A percentile compares a stretch with the other conserved stretches of the same genome.
phyloP scores from a whole-genome alignment of 2,113 vertebrate species.

The Triplophysa tibetana region DNA sequence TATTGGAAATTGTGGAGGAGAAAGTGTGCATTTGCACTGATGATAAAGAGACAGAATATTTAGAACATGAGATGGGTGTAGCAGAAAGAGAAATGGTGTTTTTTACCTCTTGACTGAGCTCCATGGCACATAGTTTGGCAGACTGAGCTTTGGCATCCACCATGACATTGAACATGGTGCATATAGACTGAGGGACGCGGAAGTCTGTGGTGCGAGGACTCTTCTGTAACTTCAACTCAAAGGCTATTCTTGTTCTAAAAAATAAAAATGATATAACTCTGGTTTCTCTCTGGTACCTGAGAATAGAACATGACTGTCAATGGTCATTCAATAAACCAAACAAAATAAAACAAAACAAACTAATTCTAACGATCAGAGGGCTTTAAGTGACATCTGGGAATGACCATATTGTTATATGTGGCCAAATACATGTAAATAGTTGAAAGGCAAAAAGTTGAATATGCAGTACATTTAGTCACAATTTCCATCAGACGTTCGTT shows the following conservation, averaged over 20 bases:
- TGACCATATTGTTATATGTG: no score
- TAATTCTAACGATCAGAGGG: no score
- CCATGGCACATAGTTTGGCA: conserved; percentile 97
- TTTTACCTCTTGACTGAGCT: conserved; percentile 96
- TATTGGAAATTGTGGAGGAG: background rate
- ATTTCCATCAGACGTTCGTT: background rate
- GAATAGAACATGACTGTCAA: no score
- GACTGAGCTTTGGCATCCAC: conserved; percentile 98
- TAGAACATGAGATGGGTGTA: background rate
- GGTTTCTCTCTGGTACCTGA: no score
- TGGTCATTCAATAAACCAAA: no score
- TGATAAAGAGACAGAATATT: background rate
- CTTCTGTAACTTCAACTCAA: conserved; percentile 96
- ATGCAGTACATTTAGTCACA: background rate
- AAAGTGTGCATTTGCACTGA: background rate
- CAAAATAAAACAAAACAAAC: no score
- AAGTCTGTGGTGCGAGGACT: conserved; percentile 98
- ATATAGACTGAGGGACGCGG: conserved; percentile 97
- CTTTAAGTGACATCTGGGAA: no score
- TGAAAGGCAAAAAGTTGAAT: background rate
- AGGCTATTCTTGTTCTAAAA: conserved; percentile 91
- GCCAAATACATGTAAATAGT: no score
- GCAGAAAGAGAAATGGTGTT: background rate
- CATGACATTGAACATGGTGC: conserved; percentile 99
- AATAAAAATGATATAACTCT: conserved; percentile 56